Evolutionary conservation across 2,797 vertebrate genomes (phyloP).

Genomic region (Fistularia tabacaria): DNA sequence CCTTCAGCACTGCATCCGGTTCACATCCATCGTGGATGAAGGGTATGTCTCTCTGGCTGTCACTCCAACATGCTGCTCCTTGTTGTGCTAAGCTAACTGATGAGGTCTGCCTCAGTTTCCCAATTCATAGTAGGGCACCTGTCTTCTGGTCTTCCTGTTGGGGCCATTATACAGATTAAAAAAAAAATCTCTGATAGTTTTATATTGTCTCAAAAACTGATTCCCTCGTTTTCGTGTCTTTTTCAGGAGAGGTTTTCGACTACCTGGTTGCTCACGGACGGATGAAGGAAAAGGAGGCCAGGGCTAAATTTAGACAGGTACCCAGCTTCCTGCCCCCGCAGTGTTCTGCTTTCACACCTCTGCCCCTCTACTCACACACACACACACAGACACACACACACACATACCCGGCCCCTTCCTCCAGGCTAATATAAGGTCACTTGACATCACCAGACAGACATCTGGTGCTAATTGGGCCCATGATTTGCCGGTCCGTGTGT

Average conservation of each 20-base stretch:
- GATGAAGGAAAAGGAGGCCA: conserved; percentile 98
- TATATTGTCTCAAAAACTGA: neutral
- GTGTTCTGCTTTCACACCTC: conserved; percentile 65
- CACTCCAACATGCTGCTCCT: neutral
- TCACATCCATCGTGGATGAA: neutral
- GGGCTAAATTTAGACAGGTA: conserved; percentile 99
- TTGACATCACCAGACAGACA: neutral
- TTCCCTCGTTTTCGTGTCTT: neutral
- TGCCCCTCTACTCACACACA: conserved; percentile 12
- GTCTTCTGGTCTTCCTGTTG: no score
- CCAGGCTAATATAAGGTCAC: no score
- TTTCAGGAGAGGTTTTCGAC: conserved; percentile 92
- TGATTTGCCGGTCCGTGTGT: no score
- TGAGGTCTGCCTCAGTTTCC: no score
- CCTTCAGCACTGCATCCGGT: no score
- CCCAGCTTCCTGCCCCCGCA: conserved; percentile 58
- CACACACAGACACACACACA: no score
- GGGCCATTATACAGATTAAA: no score
- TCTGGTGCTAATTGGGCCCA: no score
- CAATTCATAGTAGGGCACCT: no score
- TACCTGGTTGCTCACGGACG: conserved; percentile 97
- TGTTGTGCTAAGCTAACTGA: no score
- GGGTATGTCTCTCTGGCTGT: neutral
- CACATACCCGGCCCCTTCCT: no score
- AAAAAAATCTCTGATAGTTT: no score